Evolutionary conservation across 2,113 vertebrate genomes (phyloP).

Genomic region (Tyrannus savana): DNA sequence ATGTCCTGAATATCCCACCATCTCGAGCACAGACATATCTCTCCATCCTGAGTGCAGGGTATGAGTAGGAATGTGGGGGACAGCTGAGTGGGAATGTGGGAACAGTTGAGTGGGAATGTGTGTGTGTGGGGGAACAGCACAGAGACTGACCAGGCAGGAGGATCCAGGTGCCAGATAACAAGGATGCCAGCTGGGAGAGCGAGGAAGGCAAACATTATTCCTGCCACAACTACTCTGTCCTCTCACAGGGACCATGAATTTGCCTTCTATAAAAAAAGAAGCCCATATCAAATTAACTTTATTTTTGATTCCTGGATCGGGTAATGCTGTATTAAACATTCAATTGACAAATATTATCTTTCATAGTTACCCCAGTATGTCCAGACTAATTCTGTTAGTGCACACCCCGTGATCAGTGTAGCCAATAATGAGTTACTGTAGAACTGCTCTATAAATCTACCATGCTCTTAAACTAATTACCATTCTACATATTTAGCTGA

Average conservation of each 20-base stretch:
- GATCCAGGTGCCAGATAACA: background rate
- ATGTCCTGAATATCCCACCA: background rate
- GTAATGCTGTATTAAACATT: background rate
- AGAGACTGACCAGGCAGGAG: background rate
- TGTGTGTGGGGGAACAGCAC: background rate
- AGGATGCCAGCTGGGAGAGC: background rate
- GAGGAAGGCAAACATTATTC: background rate
- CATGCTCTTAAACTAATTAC: background rate
- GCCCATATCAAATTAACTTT: background rate
- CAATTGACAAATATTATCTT: background rate
- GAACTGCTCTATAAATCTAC: slow-evolving; percentile 9
- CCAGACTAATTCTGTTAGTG: background rate
- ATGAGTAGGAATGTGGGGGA: background rate
- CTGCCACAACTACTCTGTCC: background rate
- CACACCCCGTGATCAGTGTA: background rate
- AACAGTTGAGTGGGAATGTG: background rate
- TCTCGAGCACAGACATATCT: background rate
- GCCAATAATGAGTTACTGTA: background rate
- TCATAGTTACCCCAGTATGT: background rate
- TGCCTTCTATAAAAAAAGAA: background rate
- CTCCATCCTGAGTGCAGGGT: background rate
- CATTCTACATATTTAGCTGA: background rate
- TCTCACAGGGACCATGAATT: background rate
- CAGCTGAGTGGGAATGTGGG: background rate
- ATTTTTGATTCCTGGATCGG: background rate